A percentile compares a stretch with the other conserved stretches of the same genome.
Evolutionary conservation across 2,797 vertebrate genomes (phyloP).

Genomic region (Rachycentron canadum): DNA sequence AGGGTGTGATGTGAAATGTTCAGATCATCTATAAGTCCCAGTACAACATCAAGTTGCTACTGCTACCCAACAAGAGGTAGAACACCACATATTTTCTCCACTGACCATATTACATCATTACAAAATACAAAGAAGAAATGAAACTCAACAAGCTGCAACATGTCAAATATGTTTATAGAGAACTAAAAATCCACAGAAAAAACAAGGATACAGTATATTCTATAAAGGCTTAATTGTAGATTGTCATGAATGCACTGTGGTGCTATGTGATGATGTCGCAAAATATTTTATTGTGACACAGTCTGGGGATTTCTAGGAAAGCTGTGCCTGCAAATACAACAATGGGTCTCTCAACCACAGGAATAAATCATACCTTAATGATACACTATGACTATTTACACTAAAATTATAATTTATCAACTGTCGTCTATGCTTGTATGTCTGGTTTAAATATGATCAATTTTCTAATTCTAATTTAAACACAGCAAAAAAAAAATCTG

Average conservation of each 20-base stretch:
- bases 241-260: background rate
- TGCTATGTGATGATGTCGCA: slow-evolving; percentile 11
- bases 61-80: too few relatives aligned
- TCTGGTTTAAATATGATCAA: background rate
- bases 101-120: too few relatives aligned
- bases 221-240: slow-evolving; percentile 13
- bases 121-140: background rate
- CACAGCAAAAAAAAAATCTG: background rate
- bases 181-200: background rate
- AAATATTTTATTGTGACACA: slow-evolving; percentile 25
- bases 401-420: background rate
- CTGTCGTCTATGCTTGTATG: background rate
- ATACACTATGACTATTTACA: slow-evolving; percentile 14
- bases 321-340: slow-evolving; percentile 20
- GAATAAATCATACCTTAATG: slow-evolving; percentile 24
- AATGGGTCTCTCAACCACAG: background rate
- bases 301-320: slow-evolving; percentile 36
- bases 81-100: too few relatives aligned
- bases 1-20: slow-evolving; percentile 8
- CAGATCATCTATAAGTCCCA: background rate
- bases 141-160: background rate
- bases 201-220: background rate
- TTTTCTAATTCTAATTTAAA: too few relatives aligned
- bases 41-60: background rate
- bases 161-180: background rate